phyloP scores from a whole-genome alignment of 2,888 invertebrate species.

The Drosophila testacea region DNA sequence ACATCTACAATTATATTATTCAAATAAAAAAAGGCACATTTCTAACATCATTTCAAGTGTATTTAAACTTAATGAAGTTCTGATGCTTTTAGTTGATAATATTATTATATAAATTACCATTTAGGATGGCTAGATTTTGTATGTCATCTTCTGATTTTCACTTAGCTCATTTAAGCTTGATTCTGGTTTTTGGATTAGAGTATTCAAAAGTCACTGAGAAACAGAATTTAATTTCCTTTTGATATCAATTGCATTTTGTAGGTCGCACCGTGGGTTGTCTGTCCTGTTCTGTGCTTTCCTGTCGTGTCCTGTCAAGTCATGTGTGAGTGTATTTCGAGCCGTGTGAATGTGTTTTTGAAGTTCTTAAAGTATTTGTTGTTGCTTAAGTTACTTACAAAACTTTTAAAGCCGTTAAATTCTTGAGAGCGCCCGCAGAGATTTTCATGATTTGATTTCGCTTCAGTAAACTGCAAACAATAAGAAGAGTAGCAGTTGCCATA shows the following conservation, averaged over 20 bases:
- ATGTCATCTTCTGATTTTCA: no score
- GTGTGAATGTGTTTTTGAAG: slow-evolving; percentile 30
- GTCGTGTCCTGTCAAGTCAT: slow-evolving; percentile 40
- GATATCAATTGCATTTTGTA: slow-evolving; percentile 66
- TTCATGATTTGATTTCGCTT: slow-evolving; percentile 93
- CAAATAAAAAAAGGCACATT: no score
- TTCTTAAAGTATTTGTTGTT: slow-evolving; percentile 59
- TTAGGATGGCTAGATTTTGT: no score
- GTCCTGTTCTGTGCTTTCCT: slow-evolving; percentile 29
- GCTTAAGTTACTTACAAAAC: slow-evolving; percentile 91
- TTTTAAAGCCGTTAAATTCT: slow-evolving; percentile 91
- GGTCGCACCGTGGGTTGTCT: slow-evolving; percentile 33
- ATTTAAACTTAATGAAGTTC: no score
- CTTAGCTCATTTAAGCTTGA: no score
- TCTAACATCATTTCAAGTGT: no score
- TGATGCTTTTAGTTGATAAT: no score
- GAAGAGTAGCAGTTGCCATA: slow-evolving; percentile 17
- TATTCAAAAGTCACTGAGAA: slow-evolving; percentile 15
- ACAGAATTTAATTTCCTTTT: background rate
- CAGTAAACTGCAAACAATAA: slow-evolving; percentile 89
- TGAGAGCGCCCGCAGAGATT: slow-evolving; percentile 92
- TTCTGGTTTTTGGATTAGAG: slow-evolving; percentile 9
- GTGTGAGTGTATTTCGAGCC: slow-evolving; percentile 17
- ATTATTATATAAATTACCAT: no score
- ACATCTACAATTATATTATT: no score